These are phyloP conservation scores for Strigamia crassipes DNA, from an alignment of 2,888 invertebrate species.

Conservation along the genomic window DNA sequence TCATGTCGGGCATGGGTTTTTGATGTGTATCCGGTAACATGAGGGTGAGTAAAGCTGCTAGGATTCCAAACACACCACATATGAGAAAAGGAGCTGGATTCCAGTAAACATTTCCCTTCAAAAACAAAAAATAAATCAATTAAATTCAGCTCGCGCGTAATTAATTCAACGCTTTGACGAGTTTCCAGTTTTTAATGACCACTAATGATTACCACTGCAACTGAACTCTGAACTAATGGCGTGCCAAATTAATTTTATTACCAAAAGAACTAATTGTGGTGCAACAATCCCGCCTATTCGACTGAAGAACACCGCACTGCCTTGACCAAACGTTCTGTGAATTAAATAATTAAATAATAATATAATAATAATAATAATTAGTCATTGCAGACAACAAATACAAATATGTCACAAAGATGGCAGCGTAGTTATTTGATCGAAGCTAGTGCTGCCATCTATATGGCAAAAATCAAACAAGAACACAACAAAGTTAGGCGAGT, in stretches of 20 bases:
- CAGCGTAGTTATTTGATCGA: too few relatives aligned
- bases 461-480: too few relatives aligned
- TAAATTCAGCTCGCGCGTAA: background rate
- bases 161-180: too few relatives aligned
- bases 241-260: slow-evolving; percentile 14
- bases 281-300: slow-evolving; percentile 63
- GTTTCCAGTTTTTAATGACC: too few relatives aligned
- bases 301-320: slow-evolving; percentile 62
- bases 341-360: background rate
- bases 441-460: too few relatives aligned
- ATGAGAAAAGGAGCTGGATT: slow-evolving; percentile 30
- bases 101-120: slow-evolving; percentile 14
- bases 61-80: slow-evolving; percentile 28
- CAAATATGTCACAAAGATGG: too few relatives aligned
- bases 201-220: too few relatives aligned
- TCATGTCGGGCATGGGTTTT: slow-evolving; percentile 41
- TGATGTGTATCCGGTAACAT: slow-evolving; percentile 44
- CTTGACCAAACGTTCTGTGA: slow-evolving; percentile 54
- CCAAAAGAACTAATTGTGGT: slow-evolving; percentile 58
- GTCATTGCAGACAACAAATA: background rate
- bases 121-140: background rate
- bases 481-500: too few relatives aligned
- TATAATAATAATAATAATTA: background rate
- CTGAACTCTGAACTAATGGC: too few relatives aligned
- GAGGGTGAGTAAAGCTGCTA: slow-evolving; percentile 31